phyloP scores from a whole-genome alignment of 2,113 vertebrate species.

The Nothobranchius kuhntae region DNA sequence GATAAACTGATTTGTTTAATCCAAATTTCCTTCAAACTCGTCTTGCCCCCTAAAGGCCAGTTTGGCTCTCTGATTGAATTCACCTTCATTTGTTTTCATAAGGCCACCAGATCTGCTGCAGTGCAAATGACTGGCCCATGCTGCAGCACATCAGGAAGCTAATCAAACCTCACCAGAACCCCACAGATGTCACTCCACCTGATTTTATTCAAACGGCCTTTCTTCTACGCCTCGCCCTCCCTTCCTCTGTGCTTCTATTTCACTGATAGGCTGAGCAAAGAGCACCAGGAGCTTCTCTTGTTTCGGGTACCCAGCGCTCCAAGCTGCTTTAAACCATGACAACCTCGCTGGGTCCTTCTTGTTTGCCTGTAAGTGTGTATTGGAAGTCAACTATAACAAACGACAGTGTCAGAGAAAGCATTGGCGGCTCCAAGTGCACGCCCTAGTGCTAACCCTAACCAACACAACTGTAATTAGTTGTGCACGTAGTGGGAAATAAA shows the following conservation, averaged over 20 bases:
- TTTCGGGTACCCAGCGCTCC: constrained; percentile 37
- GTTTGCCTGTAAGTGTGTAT: constrained; percentile 8
- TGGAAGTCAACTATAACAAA: constrained; percentile 52
- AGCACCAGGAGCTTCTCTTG: constrained; percentile 20
- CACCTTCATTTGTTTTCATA: constrained; percentile 60
- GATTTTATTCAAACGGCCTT: constrained; percentile 8
- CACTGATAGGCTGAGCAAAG: constrained; percentile 43
- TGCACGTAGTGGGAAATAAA: constrained; percentile 7
- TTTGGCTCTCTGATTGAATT: constrained; percentile 47
- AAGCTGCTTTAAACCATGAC: constrained; percentile 49
- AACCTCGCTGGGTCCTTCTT: constrained; percentile 27
- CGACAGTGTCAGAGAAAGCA: constrained; percentile 40
- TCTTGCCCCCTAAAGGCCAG: constrained; percentile 10
- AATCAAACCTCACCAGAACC: constrained; percentile 25
- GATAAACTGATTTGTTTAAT: neutral
- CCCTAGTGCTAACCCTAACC: constrained; percentile 18
- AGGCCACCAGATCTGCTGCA: constrained; percentile 49
- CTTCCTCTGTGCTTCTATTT: constrained; percentile 22
- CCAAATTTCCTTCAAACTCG: neutral
- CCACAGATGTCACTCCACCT: neutral
- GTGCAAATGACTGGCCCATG: constrained; percentile 58
- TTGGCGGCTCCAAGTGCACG: constrained; percentile 42
- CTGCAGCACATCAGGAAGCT: neutral
- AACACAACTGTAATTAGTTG: constrained; percentile 12
- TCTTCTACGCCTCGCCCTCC: constrained; percentile 3